These are phyloP conservation scores for Xiphophorus maculatus DNA, from an alignment of 2,113 vertebrate species.

Conservation along the genomic window DNA sequence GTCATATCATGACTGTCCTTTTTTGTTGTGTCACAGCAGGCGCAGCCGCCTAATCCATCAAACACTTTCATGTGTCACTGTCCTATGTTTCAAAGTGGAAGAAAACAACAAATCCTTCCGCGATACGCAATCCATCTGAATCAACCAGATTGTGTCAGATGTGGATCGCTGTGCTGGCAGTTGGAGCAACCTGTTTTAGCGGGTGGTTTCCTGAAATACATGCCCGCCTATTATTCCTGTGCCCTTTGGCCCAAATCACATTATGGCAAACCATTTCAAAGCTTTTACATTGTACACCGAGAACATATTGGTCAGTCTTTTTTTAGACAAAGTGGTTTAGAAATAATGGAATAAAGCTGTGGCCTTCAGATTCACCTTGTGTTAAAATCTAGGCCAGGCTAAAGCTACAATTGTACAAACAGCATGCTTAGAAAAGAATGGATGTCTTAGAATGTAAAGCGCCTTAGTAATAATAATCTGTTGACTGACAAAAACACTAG, in stretches of 20 bases:
- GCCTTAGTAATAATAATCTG: background rate
- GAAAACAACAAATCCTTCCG: conserved; percentile 56
- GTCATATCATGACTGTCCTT: conserved; percentile 67
- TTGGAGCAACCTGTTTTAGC: conserved; percentile 44
- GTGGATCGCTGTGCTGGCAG: conserved; percentile 42
- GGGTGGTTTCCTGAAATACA: conserved; percentile 41
- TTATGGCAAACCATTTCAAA: conserved; percentile 18
- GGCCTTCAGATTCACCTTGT: background rate
- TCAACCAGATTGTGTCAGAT: conserved; percentile 57
- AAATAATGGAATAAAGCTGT: background rate
- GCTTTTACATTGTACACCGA: background rate
- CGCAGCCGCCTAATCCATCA: conserved; percentile 72
- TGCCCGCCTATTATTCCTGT: conserved; percentile 21
- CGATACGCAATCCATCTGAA: conserved; percentile 67
- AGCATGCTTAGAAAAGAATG: no score
- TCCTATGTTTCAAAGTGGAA: conserved; percentile 32
- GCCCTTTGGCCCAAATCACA: conserved; percentile 15
- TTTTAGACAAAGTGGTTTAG: conserved; percentile 10
- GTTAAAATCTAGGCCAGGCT: no score
- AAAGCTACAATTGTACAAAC: no score
- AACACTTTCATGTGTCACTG: conserved; percentile 62
- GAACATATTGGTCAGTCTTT: conserved; percentile 19
- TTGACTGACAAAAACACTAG: no score
- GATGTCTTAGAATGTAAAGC: background rate
- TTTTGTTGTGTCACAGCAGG: conserved; percentile 58